phyloP scores from a whole-genome alignment of 1,140 invertebrate species.

The Nephila pilipes region DNA sequence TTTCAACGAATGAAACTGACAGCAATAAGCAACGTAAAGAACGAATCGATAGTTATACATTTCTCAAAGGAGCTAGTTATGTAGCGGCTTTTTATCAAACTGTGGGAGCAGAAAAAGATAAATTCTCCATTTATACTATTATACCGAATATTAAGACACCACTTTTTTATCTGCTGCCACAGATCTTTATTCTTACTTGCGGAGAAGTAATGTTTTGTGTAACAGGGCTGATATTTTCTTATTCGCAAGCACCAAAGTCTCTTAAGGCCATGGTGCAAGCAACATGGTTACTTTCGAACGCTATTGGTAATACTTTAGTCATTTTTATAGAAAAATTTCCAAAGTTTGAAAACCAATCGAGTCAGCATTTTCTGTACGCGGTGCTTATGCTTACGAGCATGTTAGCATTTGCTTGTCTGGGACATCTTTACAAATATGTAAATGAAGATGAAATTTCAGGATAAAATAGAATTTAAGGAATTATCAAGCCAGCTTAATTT shows the following conservation, averaged over 20 bases:
- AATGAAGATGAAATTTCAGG: too few species aligned
- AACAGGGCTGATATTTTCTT: slow-evolving; percentile 95
- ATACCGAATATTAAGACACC: neutral
- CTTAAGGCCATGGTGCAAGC: slow-evolving; percentile 96
- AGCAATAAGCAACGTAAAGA: neutral
- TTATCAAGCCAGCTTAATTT: too few species aligned
- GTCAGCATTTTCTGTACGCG: too few species aligned
- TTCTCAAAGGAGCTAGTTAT: neutral
- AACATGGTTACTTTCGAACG: slow-evolving; percentile 92
- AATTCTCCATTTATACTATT: neutral
- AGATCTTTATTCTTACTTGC: slow-evolving; percentile 92
- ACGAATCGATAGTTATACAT: neutral
- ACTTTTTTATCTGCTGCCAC: slow-evolving; percentile 79
- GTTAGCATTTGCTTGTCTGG: too few species aligned
- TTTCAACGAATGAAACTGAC: neutral
- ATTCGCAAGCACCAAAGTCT: slow-evolving; percentile 89
- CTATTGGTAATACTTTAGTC: slow-evolving; percentile 88
- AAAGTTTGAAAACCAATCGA: too few species aligned
- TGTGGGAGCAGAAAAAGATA: too few species aligned
- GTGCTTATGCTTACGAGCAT: too few species aligned
- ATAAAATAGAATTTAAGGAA: too few species aligned
- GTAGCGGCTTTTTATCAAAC: neutral
- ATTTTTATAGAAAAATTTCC: too few species aligned
- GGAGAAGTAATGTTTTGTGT: slow-evolving; percentile 94
- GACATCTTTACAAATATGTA: too few species aligned